Evolutionary conservation across 2,113 vertebrate species (phyloP), one percentile per base, ranked within the genome.

Genomic region (Hippocampus mohnikei): DNA sequence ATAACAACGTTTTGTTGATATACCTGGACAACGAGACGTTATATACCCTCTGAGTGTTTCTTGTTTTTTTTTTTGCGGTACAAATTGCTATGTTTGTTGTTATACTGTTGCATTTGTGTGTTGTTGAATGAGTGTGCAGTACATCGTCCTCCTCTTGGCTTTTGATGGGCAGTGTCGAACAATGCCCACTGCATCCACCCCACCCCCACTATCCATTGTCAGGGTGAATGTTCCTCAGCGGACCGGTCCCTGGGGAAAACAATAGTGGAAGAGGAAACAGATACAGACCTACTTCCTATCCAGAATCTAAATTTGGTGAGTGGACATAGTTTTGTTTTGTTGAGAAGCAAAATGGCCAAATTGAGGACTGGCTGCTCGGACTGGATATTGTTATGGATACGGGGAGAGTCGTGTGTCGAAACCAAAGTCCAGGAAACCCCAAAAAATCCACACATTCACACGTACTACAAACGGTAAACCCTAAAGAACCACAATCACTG

Each of bases 181-280:
- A 90, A 86, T 88, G 81, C 84, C 87, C 79, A 81, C 64, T 18
- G 66, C 72, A 44, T 69, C 40, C 8, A 13, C 52, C 50, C 3
- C 50, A 0, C 21, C 70, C 25, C 41, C 41, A 8, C 41, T 2
- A 2, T 78, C 80, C 81, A 92, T 92, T 92, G 90, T 93, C 80
- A 73, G 68, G 68, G 77, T 60, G 72, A 85, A 90, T 87, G 86
- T 87, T 88, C 79, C 71, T 69, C 52, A 62, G 44, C 12, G 23
- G 21, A 74, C 66, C 78, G 62, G 40, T 88, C 83, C 79, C 81
- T 42, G 44, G 78, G 84, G 80, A 66, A 50, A 85, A 87, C 84
- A 86, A 76, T 82, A 61, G 68, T 82, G 81, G 64, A 87, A 73
- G 75, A 84, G 91, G 90, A 93, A 90, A 83, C 86, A 80, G 87